These are phyloP conservation scores for Meteorus sp. DNA, from an alignment of 1,140 invertebrate genomes.

Conservation along the genomic window DNA sequence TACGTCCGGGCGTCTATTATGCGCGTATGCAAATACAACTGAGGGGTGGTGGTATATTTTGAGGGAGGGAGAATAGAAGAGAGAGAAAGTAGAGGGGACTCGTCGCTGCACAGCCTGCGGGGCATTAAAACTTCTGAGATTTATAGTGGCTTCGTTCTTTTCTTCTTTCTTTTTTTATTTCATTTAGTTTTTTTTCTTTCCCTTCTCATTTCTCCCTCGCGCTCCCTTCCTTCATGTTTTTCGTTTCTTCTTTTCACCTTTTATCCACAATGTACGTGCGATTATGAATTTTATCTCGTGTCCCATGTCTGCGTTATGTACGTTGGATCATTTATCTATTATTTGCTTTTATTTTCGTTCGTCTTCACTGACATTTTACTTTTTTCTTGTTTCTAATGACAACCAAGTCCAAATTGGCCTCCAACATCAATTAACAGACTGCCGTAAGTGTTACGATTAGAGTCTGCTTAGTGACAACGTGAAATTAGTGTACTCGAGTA, in stretches of 20 bases:
- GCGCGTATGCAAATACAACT: constrained; percentile 55
- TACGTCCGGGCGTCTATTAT: constrained; percentile 49
- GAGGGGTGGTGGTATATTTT: too few species aligned
- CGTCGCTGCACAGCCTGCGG: constrained; percentile 41
- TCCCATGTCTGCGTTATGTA: too few species aligned
- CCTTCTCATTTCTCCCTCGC: background rate
- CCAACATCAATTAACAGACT: constrained; percentile 26
- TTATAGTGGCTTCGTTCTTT: constrained; percentile 49
- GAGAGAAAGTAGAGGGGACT: constrained; percentile 16
- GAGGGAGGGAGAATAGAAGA: constrained; percentile 14
- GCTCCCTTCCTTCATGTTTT: too few species aligned
- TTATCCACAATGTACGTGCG: too few species aligned
- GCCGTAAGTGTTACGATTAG: constrained; percentile 34
- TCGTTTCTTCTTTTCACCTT: too few species aligned
- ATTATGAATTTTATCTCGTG: too few species aligned
- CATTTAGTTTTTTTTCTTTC: background rate
- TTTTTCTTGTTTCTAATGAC: constrained; percentile 9
- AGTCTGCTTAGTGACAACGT: constrained; percentile 19
- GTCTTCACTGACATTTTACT: too few species aligned
- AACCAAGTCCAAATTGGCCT: constrained; percentile 27
- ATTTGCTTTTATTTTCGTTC: too few species aligned
- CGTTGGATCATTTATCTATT: too few species aligned
- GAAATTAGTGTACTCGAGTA: constrained; percentile 6
- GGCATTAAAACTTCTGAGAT: constrained; percentile 58
- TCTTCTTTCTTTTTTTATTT: constrained; percentile 22